phyloP scores from a whole-genome alignment of 1,140 invertebrate genomes.

The Psix sp. region DNA sequence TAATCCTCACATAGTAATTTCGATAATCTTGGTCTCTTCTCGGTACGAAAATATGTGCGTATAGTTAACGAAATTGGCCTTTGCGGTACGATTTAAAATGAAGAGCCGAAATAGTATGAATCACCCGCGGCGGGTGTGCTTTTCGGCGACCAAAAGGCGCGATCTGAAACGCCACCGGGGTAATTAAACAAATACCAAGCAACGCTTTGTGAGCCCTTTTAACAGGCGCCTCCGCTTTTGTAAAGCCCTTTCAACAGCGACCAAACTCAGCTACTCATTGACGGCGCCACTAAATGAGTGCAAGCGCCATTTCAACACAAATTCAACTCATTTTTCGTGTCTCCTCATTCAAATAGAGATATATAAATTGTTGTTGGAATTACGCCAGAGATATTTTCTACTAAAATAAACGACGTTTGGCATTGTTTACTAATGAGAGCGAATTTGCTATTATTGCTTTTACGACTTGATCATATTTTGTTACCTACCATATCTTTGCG shows the following conservation, averaged over 20 bases:
- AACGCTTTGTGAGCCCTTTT: slow-evolving; percentile 21
- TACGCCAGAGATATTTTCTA: slow-evolving; percentile 36
- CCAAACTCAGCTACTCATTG: slow-evolving; percentile 48
- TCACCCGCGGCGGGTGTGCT: slow-evolving; percentile 56
- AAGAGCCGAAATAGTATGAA: slow-evolving; percentile 56
- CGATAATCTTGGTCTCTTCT: slow-evolving; percentile 14
- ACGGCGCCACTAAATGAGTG: slow-evolving; percentile 62
- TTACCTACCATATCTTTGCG: slow-evolving; percentile 33
- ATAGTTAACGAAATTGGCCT: slow-evolving; percentile 24
- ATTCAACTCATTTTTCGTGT: slow-evolving; percentile 11
- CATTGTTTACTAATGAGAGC: slow-evolving; percentile 62
- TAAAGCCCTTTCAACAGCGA: slow-evolving; percentile 48
- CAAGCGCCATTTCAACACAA: slow-evolving; percentile 44
- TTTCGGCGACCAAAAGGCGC: slow-evolving; percentile 52
- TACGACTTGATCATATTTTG: slow-evolving; percentile 56
- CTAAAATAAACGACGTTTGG: slow-evolving; percentile 49
- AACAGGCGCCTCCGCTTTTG: slow-evolving; percentile 52
- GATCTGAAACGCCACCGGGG: too few species aligned
- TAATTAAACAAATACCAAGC: slow-evolving; percentile 74
- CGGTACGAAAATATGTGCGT: slow-evolving; percentile 1
- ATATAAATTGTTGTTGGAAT: slow-evolving; percentile 47
- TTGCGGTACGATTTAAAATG: slow-evolving; percentile 71
- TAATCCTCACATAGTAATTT: too few species aligned
- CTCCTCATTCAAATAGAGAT: slow-evolving; percentile 53
- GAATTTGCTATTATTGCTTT: slow-evolving; percentile 61